Percentiles rank a stretch among this genome's conserved stretches.
Evolutionary conservation across 1,140 invertebrate species (phyloP).

Genomic region (Papilio dardanus): DNA sequence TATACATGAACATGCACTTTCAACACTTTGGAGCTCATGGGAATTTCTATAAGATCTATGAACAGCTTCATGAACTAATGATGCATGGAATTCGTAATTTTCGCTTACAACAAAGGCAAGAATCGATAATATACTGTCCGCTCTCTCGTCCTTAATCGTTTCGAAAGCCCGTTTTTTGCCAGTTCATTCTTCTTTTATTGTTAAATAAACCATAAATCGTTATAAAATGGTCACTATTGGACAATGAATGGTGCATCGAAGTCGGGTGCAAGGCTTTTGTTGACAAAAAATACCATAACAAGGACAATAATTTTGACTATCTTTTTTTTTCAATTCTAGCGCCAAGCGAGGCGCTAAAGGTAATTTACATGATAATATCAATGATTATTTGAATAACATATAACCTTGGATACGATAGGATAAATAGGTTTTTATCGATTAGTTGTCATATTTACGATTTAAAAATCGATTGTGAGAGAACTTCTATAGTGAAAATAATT

Average conservation of each 20-base stretch:
- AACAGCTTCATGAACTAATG: constrained; percentile 66
- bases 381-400: constrained; percentile 59
- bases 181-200: constrained; percentile 74
- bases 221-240: constrained; percentile 72
- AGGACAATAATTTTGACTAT: constrained; percentile 64
- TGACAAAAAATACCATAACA: constrained; percentile 62
- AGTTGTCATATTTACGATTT: constrained; percentile 2
- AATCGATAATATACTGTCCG: constrained; percentile 48
- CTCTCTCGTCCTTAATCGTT: constrained; percentile 56
- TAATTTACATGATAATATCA: constrained; percentile 69
- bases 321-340: constrained; percentile 60
- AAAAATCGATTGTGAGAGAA: neutral
- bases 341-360: constrained; percentile 69
- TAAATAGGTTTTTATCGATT: constrained; percentile 20
- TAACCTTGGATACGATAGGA: constrained; percentile 47
- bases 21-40: constrained; percentile 53
- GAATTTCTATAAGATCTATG: constrained; percentile 56
- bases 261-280: constrained; percentile 61
- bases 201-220: constrained; percentile 82
- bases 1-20: constrained; percentile 26
- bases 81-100: constrained; percentile 60
- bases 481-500: neutral
- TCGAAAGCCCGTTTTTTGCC: constrained; percentile 53
- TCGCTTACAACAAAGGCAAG: constrained; percentile 59
- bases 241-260: constrained; percentile 63